Conservation (phyloP, 2,113 vertebrate species). For the Fulica atra region DNA sequence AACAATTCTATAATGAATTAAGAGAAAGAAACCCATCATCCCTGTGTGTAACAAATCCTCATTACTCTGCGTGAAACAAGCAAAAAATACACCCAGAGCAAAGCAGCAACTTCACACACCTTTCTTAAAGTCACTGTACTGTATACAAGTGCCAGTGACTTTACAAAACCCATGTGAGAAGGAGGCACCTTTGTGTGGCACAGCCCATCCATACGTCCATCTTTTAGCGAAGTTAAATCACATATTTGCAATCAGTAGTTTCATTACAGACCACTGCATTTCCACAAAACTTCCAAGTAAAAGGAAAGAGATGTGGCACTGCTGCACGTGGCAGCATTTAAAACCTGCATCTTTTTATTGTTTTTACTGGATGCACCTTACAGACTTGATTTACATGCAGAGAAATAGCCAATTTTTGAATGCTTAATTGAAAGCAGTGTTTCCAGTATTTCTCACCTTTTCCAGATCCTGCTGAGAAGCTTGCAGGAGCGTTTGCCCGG, state of each 20-base stretch:
- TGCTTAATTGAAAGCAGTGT: neutral
- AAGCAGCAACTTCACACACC: neutral
- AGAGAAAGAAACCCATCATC: neutral
- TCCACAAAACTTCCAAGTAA: neutral
- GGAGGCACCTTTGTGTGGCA: neutral
- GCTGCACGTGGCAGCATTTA: neutral
- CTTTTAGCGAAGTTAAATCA: neutral
- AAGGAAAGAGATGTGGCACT: neutral
- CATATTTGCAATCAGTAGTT: neutral
- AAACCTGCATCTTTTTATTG: neutral
- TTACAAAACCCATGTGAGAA: neutral
- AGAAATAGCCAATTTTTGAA: neutral
- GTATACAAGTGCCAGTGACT: neutral
- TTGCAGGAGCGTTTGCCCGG: conserved; percentile 94
- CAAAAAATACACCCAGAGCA: neutral
- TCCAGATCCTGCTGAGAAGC: conserved; percentile 96
- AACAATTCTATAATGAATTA: neutral
- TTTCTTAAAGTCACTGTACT: neutral
- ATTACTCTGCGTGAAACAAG: neutral
- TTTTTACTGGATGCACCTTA: neutral
- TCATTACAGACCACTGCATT: neutral
- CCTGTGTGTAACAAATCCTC: neutral
- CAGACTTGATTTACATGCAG: neutral
- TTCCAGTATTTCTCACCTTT: conserved; percentile 79
- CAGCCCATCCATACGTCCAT: neutral